Conservation (phyloP, 2,797 vertebrate species). For the Choloepus didactylus region DNA sequence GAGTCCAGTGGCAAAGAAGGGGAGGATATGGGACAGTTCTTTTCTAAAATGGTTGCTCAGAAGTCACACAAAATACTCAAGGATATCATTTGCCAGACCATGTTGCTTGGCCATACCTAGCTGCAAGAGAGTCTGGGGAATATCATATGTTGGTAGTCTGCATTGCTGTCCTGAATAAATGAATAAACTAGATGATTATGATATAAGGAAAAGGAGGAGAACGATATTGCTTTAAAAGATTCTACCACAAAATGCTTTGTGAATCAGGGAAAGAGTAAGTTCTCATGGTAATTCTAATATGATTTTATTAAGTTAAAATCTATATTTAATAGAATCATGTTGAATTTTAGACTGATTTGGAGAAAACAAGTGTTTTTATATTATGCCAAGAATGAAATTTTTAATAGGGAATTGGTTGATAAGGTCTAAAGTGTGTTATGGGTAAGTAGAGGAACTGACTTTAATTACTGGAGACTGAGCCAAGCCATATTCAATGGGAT, state of each 20-base stretch:
- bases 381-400: background rate
- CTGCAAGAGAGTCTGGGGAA: background rate
- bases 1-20: background rate
- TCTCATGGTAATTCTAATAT: background rate
- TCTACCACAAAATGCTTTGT: background rate
- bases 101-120: background rate
- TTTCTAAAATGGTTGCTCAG: background rate
- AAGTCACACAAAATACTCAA: background rate
- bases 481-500: too few species aligned
- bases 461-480: background rate
- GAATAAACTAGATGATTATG: background rate
- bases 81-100: background rate
- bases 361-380: background rate
- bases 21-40: background rate
- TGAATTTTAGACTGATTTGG: background rate
- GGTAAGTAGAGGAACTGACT: background rate
- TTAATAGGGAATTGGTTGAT: background rate
- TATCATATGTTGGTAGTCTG: background rate
- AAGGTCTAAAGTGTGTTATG: background rate
- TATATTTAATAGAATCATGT: background rate
- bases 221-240: background rate
- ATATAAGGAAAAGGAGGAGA: background rate
- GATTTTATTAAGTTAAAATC: background rate
- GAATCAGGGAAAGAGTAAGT: background rate
- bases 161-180: background rate